A percentile compares a stretch with the other conserved stretches of the same genome.
phyloP scores from a whole-genome alignment of 2,113 vertebrate genomes.

The Todiramphus chloris region DNA sequence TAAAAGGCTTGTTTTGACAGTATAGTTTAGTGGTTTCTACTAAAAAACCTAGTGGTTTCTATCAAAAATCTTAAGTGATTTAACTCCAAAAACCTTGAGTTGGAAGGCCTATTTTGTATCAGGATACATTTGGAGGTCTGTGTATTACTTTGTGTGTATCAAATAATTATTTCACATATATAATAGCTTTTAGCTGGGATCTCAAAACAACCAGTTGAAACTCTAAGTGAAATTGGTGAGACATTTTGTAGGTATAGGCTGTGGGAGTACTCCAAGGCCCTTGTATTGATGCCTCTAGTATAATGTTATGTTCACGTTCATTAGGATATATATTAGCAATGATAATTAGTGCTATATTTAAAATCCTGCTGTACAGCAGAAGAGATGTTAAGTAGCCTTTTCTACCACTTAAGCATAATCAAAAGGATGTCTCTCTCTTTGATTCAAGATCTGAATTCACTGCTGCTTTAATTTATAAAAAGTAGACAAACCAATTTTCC shows the following conservation, averaged over 20 bases:
- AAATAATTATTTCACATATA: neutral
- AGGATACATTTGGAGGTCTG: neutral
- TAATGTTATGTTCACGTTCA: neutral
- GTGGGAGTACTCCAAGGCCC: neutral
- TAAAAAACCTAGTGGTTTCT: neutral
- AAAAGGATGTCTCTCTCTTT: neutral
- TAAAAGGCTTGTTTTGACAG: neutral
- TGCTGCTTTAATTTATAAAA: neutral
- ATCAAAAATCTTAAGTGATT: neutral
- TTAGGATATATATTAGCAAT: neutral
- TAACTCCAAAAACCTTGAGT: neutral
- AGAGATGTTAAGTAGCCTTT: neutral
- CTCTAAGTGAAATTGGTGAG: neutral
- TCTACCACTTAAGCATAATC: neutral
- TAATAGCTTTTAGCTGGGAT: neutral
- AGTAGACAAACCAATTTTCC: neutral
- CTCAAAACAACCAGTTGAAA: neutral
- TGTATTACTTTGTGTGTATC: neutral
- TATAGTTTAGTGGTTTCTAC: neutral
- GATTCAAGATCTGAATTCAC: neutral
- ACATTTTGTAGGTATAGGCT: neutral
- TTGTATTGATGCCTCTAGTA: neutral
- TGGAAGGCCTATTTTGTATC: neutral
- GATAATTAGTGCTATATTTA: neutral
- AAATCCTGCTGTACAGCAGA: neutral